Percentiles rank a stretch among this genome's conserved stretches.
Conservation (phyloP, 2,797 vertebrate genomes). For the Onychomys torridus region DNA sequence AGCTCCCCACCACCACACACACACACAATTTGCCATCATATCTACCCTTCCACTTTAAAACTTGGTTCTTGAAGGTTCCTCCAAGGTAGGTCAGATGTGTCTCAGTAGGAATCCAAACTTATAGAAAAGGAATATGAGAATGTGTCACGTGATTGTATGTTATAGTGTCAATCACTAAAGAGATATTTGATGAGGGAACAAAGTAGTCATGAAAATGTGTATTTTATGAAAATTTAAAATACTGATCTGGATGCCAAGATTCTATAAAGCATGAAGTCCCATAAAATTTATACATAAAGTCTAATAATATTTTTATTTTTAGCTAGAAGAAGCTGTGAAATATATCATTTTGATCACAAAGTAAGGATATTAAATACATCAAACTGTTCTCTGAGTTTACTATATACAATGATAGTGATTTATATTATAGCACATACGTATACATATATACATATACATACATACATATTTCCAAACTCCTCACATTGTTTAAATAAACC, state of each 20-base stretch:
- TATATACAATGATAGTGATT: not conserved
- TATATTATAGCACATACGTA: not conserved
- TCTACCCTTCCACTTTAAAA: not conserved
- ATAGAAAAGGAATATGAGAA: not conserved
- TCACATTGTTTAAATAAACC: not conserved
- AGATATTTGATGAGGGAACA: not conserved
- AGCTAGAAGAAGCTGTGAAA: not conserved
- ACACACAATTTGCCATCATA: not conserved
- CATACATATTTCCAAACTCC: not conserved
- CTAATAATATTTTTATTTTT: conserved; percentile 21
- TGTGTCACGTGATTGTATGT: not conserved
- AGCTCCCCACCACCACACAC: too few relatives aligned
- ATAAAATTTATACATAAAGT: not conserved
- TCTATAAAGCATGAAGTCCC: not conserved
- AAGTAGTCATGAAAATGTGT: not conserved
- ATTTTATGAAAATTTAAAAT: conserved; percentile 15
- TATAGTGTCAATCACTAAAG: not conserved
- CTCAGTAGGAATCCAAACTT: not conserved
- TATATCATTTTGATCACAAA: not conserved
- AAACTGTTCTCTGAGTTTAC: conserved; percentile 9
- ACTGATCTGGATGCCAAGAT: not conserved
- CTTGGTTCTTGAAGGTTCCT: not conserved
- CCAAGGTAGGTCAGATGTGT: not conserved
- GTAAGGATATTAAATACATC: not conserved
- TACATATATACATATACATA: too few relatives aligned